Evolutionary conservation across 1,140 invertebrate species (phyloP).

Genomic region (Metopolophium dirhodum): DNA sequence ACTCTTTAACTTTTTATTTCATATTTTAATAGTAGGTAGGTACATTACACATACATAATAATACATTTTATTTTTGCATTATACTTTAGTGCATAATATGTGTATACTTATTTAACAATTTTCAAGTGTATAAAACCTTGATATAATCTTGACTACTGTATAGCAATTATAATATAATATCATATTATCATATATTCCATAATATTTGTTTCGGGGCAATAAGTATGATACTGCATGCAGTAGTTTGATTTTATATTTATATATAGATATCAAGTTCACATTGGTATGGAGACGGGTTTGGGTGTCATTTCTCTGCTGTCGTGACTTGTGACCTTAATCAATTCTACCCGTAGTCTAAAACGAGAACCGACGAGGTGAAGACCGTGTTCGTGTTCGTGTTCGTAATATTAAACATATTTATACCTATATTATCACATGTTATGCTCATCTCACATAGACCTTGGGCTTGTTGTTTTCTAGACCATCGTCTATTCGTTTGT

Average conservation of each 20-base stretch:
- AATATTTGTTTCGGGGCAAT: neutral
- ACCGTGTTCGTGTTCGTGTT: neutral
- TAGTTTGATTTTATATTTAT: neutral
- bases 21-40: too few relatives aligned
- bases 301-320: neutral
- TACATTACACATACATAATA: too few relatives aligned
- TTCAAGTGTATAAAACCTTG: too few relatives aligned
- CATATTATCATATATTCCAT: neutral
- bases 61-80: too few relatives aligned
- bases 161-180: neutral
- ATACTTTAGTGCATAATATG: too few relatives aligned
- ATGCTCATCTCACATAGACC: neutral
- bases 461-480: neutral
- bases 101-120: too few relatives aligned
- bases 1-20: too few relatives aligned
- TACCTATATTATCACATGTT: neutral
- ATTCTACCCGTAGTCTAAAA: neutral
- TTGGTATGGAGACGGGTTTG: neutral
- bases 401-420: neutral
- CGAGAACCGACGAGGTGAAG: neutral
- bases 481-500: neutral
- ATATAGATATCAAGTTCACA: neutral
- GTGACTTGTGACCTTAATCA: neutral
- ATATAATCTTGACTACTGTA: too few relatives aligned
- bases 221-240: neutral